Base-by-base conservation (phyloP, 2,888 invertebrate species). In the Bugulina stolonifera region DNA sequence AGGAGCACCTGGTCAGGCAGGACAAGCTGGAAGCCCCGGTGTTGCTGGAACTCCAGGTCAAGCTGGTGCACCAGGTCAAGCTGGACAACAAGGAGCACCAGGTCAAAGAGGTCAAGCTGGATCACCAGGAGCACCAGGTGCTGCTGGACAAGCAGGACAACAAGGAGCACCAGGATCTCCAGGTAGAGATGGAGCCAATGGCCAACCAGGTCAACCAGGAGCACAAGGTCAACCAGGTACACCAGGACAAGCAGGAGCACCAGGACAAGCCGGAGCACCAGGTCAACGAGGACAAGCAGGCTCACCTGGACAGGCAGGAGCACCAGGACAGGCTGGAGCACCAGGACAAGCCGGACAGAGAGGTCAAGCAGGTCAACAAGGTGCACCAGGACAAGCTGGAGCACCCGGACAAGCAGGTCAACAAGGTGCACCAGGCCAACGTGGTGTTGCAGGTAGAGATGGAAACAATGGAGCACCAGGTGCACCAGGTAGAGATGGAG, bases 301-400 rank as follows among this genome's bases (percentile, higher is more conserved):
- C 57, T 5, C 57, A n/a, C 57, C 57, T 57, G 57, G 57, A n/a
- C 14, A 25, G 23, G 57, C 64, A 14, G 64, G 64, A 64, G 34
- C 64, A 32, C 64, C 22, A 64, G 64, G 64, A 29, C 64, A 64
- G n/a, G 25, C 57, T 23, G 75, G 73, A 34, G 73, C 74, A 52
- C 80, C 79, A 52, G 76, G 81, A 69, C 75, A 74, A 43, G 81
- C 79, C 54, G 76, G 81, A 69, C 75, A 75, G 57, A 75, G 75
- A 3, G 81, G 81, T n/a, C 74, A 75, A 54, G 74, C 64, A 10
- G 64, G 81, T 69, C 74, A 74, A 58, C 75, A 75, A 5, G 81
- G 81, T 23, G 74, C 25, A 34, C 29, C 25, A 29, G 64, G 64
- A 25, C 32, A 14, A 25, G 25, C 64, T 64, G 64, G 64, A n/a